Evolutionary conservation across 2,113 vertebrate genomes (phyloP).

Genomic region (Tylochromis polylepis): DNA sequence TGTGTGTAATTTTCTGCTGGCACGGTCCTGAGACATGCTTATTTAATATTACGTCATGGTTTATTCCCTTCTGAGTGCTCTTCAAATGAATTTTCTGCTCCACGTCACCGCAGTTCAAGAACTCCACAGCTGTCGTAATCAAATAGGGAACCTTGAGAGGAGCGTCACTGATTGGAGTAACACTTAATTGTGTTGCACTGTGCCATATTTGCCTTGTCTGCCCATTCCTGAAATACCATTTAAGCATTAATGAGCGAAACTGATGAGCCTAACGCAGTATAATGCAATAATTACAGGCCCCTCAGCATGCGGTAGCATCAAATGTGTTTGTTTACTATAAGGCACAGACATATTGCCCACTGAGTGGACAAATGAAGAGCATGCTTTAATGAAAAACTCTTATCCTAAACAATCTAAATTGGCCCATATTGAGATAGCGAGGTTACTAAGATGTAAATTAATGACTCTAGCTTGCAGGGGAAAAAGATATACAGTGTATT

Average conservation of each 20-base stretch:
- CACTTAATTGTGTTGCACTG: constrained; percentile 55
- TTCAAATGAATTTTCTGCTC: constrained; percentile 76
- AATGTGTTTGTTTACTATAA: constrained; percentile 25
- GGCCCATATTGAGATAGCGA: constrained; percentile 25
- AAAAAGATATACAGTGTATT: constrained; percentile 20
- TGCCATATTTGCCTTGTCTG: constrained; percentile 53
- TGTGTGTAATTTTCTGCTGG: constrained; percentile 43
- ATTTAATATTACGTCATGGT: constrained; percentile 58
- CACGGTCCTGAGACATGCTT: constrained; percentile 40
- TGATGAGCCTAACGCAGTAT: constrained; percentile 51
- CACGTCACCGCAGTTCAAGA: constrained; percentile 48
- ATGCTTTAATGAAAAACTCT: constrained; percentile 11
- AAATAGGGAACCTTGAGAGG: constrained; percentile 49
- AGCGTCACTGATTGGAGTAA: constrained; percentile 56
- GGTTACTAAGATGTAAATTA: constrained; percentile 36
- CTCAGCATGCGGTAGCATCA: neutral
- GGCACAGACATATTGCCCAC: constrained; percentile 17
- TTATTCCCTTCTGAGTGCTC: constrained; percentile 58
- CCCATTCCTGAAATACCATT: constrained; percentile 44
- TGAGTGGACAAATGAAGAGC: constrained; percentile 14
- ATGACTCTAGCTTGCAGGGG: constrained; percentile 28
- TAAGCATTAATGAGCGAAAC: constrained; percentile 56
- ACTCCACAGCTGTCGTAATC: constrained; percentile 58
- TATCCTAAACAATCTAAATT: constrained; percentile 60
- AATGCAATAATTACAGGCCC: constrained; percentile 61